These are phyloP conservation scores for Ptilonorhynchus violaceus DNA, from an alignment of 2,113 vertebrate genomes.

Conservation along the genomic window DNA sequence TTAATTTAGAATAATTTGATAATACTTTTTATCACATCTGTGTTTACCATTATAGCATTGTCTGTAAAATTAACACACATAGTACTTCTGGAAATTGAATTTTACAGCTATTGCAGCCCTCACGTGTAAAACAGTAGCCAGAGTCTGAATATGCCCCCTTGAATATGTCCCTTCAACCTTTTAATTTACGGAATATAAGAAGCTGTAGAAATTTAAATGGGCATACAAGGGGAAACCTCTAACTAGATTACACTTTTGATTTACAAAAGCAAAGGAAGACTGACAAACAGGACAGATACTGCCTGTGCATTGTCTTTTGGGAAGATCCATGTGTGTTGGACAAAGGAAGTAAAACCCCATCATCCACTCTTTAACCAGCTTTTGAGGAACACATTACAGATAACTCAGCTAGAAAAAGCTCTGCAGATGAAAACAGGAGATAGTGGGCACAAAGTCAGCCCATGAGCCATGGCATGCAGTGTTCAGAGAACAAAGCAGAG, in stretches of 20 bases:
- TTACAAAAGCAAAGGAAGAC: not conserved
- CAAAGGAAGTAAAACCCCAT: not conserved
- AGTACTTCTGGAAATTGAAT: not conserved
- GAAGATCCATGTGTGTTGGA: not conserved
- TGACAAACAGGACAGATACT: not conserved
- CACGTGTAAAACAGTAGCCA: not conserved
- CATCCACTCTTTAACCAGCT: not conserved
- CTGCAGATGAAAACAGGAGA: not conserved
- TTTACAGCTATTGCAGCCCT: not conserved
- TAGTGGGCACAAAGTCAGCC: not conserved
- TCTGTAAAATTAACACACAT: not conserved
- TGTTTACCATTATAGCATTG: not conserved
- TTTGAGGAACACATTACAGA: not conserved
- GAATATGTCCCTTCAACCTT: not conserved
- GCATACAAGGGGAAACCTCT: not conserved
- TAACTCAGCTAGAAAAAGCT: not conserved
- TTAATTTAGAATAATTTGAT: not conserved
- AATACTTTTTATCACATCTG: not conserved
- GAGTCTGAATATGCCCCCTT: not conserved
- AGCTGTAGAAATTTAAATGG: not conserved
- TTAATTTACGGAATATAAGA: not conserved
- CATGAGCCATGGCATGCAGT: not conserved
- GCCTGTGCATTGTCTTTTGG: not conserved
- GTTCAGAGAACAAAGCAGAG: not conserved
- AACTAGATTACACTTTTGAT: not conserved